Evolutionary conservation across 2,113 vertebrate genomes (phyloP), one percentile per base, ranked within the genome.

Genomic region (Phylloscopus trochiloides): DNA sequence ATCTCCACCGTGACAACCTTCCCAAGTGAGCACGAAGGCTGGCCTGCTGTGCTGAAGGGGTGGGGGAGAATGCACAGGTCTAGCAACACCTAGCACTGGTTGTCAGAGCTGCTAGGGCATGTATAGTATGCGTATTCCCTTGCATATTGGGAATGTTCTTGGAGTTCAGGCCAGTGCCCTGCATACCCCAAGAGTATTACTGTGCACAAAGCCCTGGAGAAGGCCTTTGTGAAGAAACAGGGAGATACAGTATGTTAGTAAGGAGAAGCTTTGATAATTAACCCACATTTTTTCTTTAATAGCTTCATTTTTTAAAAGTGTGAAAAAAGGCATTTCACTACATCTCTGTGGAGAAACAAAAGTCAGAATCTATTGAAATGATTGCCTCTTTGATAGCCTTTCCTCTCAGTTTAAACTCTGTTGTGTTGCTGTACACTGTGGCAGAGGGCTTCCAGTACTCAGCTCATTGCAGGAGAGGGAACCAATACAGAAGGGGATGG

Each of bases 61-160:
- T 63, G 52, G 28, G 31, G 51, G 11, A 66, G 57, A 59, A 20
- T 0, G 2, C 19, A 19, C 17, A 47, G 32, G 47, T 75, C 34
- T 28, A 52, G 3, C n/a, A 66, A 18, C 12, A 11, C 3, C 9
- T 10, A 3, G 32, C 17, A 26, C 62, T 36, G 1, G 1, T 48
- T 68, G 48, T 29, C 86, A 58, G 38, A 67, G 47, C 68, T 70
- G 42, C 12, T 7, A 7, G 19, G 43, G 45, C n/a, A 61, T 6
- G 1, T 18, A 0, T 0, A 36, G 25, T 48, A 10, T 50, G 25
- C 9, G 11, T 36, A 15, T 36, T 68, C 25, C 66, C n/a, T 29
- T 68, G 66, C 66, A 36, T 66, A 6, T 36, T 55, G 2, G 3
- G 15, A 43, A 10, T 32, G 50, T 11, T 28, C 17, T 40, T 25